phyloP scores from a whole-genome alignment of 2,113 vertebrate genomes.

The Sylvia atricapilla region DNA sequence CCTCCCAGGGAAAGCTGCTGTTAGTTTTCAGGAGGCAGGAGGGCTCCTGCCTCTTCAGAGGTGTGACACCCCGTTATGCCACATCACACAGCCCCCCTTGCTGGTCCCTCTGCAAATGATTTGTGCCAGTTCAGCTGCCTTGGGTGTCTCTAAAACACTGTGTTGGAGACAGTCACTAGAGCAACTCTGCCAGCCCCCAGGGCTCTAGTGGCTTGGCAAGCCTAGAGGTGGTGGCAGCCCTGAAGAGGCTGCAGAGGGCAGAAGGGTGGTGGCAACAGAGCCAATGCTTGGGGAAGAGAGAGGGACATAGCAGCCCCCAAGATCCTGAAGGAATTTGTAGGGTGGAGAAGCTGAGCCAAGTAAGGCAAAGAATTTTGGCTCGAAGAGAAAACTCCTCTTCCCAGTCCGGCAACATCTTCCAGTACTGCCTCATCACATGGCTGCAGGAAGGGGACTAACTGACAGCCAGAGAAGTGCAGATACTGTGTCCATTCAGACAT shows the following conservation, averaged over 20 bases:
- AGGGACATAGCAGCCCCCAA: background rate
- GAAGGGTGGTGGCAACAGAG: background rate
- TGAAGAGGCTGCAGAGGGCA: background rate
- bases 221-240: background rate
- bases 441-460: background rate
- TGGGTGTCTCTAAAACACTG: background rate
- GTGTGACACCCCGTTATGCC: background rate
- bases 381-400: background rate
- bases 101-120: background rate
- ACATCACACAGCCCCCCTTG: background rate
- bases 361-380: background rate
- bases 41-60: background rate
- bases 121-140: background rate
- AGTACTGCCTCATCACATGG: background rate
- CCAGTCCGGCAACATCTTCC: background rate
- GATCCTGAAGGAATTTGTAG: background rate
- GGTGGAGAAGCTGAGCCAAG: background rate
- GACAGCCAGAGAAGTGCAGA: background rate
- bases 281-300: fast-evolving
- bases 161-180: background rate
- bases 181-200: background rate
- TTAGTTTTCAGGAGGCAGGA: slow-evolving; percentile 3
- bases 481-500: background rate
- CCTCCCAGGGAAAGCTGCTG: slow-evolving; percentile 32
- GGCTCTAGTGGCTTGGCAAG: background rate